A percentile compares a stretch with the other conserved stretches of the same genome.
phyloP scores from a whole-genome alignment of 2,797 vertebrate species.

The Cirrhinus molitorella region DNA sequence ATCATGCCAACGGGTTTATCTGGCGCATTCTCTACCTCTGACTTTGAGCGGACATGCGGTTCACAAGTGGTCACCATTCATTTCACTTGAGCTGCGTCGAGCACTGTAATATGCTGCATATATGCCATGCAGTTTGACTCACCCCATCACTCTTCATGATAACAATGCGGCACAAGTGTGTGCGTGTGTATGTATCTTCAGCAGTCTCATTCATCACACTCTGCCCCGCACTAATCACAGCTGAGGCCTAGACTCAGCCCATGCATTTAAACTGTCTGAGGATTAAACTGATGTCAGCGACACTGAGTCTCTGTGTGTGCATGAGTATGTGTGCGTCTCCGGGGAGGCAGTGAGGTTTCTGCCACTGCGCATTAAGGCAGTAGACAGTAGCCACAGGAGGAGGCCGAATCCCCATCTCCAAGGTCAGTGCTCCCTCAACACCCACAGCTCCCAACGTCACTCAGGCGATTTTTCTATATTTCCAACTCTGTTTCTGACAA shows the following conservation, averaged over 20 bases:
- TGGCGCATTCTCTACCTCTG: not conserved
- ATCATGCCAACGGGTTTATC: not conserved
- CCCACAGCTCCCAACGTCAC: slow-evolving; percentile 25
- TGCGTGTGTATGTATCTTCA: slow-evolving; percentile 22
- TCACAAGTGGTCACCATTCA: slow-evolving; percentile 17
- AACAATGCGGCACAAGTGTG: slow-evolving; percentile 20
- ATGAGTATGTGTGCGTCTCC: slow-evolving; percentile 61
- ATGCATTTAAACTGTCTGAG: slow-evolving; percentile 68
- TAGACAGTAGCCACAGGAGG: slow-evolving; percentile 76
- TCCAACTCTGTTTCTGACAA: not conserved
- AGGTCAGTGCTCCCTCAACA: slow-evolving; percentile 56
- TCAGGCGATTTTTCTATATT: slow-evolving; percentile 22
- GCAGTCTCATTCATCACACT: slow-evolving; percentile 46
- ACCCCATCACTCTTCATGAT: slow-evolving; percentile 42
- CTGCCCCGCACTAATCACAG: slow-evolving; percentile 69
- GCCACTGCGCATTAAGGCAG: slow-evolving; percentile 80
- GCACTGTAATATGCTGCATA: slow-evolving; percentile 23
- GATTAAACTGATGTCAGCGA: slow-evolving; percentile 73
- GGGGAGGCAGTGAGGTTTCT: slow-evolving; percentile 81
- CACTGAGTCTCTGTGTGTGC: slow-evolving; percentile 52
- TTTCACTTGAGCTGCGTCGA: slow-evolving; percentile 1
- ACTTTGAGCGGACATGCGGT: slow-evolving; percentile 23
- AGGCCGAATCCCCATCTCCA: slow-evolving; percentile 66
- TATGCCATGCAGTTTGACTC: slow-evolving; percentile 36
- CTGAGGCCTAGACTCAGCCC: slow-evolving; percentile 64